A percentile compares a stretch with the other conserved stretches of the same genome.
Evolutionary conservation across 2,888 invertebrate species (phyloP).

Genomic region (Eupithecia tripunctaria): DNA sequence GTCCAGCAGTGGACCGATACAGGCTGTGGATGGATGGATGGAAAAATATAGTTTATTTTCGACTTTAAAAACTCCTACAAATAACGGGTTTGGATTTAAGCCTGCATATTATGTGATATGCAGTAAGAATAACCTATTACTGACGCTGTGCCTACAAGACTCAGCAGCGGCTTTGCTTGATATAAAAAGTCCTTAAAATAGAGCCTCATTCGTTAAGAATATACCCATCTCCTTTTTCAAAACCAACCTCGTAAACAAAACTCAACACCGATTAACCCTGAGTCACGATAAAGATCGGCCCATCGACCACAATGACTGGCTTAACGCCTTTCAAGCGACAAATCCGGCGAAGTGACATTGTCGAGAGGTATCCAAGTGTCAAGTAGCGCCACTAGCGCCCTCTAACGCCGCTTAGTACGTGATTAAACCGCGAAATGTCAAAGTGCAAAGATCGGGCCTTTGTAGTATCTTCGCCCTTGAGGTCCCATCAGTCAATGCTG

Average conservation of each 20-base stretch:
- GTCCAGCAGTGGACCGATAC: too few relatives aligned
- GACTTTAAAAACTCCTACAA: too few relatives aligned
- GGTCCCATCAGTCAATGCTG: conserved; percentile 69
- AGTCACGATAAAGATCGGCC: conserved; percentile 56
- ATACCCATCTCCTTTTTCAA: not conserved
- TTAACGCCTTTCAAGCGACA: conserved; percentile 41
- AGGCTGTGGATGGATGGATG: too few relatives aligned
- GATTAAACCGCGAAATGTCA: conserved; percentile 84
- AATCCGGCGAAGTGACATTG: conserved; percentile 67
- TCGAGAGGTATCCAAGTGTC: conserved; percentile 76
- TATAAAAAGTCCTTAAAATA: not conserved
- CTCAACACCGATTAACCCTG: conserved; percentile 35
- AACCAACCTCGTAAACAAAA: conserved; percentile 23
- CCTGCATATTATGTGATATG: too few relatives aligned
- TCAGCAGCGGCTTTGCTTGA: not conserved
- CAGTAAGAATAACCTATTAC: too few relatives aligned
- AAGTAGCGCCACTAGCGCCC: conserved; percentile 69
- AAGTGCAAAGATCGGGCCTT: conserved; percentile 82
- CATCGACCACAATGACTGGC: conserved; percentile 48
- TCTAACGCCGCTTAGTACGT: conserved; percentile 73
- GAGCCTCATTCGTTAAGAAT: not conserved
- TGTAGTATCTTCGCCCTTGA: conserved; percentile 56
- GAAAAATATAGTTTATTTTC: too few relatives aligned
- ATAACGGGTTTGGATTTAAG: too few relatives aligned
- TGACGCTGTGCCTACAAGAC: not conserved